Percentiles rank a stretch among this genome's conserved stretches.
These are phyloP conservation scores for Agrochola lota DNA, from an alignment of 2,888 invertebrate species.

Conservation along the genomic window DNA sequence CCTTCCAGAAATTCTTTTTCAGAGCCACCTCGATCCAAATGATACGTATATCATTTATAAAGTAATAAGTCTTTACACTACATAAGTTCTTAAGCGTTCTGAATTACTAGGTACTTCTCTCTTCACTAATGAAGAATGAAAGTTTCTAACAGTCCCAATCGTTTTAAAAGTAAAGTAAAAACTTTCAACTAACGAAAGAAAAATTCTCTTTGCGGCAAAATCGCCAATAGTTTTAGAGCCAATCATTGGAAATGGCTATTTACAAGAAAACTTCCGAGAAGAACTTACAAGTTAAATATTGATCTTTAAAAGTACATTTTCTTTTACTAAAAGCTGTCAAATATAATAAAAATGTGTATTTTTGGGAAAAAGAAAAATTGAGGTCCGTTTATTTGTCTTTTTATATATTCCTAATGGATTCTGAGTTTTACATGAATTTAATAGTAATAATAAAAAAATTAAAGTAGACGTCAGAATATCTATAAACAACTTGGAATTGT, in stretches of 20 bases:
- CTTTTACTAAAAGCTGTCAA: conserved; percentile 27
- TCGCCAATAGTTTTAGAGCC: conserved; percentile 13
- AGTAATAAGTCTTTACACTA: too few relatives aligned
- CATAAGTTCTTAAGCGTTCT: too few relatives aligned
- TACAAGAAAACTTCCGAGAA: conserved; percentile 8
- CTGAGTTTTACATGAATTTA: conserved; percentile 25
- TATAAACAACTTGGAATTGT: neutral
- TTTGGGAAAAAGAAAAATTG: conserved; percentile 13
- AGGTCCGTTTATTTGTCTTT: conserved; percentile 14
- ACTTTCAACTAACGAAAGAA: conserved; percentile 26
- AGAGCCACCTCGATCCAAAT: too few relatives aligned
- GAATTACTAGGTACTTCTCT: too few relatives aligned
- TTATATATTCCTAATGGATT: conserved; percentile 27
- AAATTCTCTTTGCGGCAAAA: conserved; percentile 8
- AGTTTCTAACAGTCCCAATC: conserved; percentile 12
- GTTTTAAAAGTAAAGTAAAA: conserved; percentile 30
- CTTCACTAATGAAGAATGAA: neutral
- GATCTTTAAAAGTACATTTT: conserved; percentile 20
- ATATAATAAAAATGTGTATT: conserved; percentile 23
- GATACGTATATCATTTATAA: too few relatives aligned
- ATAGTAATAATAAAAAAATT: too few relatives aligned
- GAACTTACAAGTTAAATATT: conserved; percentile 13
- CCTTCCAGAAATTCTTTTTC: too few relatives aligned
- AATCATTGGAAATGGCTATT: conserved; percentile 41
- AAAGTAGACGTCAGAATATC: neutral